phyloP scores from a whole-genome alignment of 2,113 vertebrate genomes.

The Jaculus jaculus region DNA sequence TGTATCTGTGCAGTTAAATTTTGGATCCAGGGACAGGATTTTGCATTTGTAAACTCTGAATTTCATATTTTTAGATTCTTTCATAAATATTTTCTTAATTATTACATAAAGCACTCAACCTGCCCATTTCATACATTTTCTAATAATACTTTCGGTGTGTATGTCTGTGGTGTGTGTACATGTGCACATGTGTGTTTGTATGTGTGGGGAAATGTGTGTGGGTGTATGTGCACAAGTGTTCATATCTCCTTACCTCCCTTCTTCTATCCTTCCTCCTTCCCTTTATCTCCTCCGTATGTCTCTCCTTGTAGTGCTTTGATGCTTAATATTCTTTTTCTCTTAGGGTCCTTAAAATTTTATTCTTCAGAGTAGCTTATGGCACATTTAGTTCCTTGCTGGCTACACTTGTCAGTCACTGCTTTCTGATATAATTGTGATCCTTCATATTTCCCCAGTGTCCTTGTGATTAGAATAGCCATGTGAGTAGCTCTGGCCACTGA shows the following conservation, averaged over 20 bases:
- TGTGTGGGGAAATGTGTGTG: too few relatives aligned
- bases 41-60: neutral
- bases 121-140: neutral
- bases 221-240: too few relatives aligned
- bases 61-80: conserved; percentile 18
- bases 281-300: neutral
- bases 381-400: too few relatives aligned
- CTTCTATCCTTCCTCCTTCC: neutral
- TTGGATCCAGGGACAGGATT: neutral
- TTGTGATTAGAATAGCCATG: neutral
- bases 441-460: neutral
- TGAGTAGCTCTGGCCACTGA: neutral
- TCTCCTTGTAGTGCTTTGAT: neutral
- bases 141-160: neutral
- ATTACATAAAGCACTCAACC: neutral
- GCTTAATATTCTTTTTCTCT: neutral
- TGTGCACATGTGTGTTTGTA: too few relatives aligned
- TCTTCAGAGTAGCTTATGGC: neutral
- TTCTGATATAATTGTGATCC: neutral
- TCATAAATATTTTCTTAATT: neutral
- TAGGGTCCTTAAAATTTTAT: neutral
- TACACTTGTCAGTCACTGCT: neutral
- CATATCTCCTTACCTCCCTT: too few relatives aligned
- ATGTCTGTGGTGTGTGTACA: too few relatives aligned
- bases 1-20: neutral